Percentiles rank a stretch among this genome's conserved stretches.
phyloP scores from a whole-genome alignment of 1,140 invertebrate genomes.

The Aphaenogaster rudis region DNA sequence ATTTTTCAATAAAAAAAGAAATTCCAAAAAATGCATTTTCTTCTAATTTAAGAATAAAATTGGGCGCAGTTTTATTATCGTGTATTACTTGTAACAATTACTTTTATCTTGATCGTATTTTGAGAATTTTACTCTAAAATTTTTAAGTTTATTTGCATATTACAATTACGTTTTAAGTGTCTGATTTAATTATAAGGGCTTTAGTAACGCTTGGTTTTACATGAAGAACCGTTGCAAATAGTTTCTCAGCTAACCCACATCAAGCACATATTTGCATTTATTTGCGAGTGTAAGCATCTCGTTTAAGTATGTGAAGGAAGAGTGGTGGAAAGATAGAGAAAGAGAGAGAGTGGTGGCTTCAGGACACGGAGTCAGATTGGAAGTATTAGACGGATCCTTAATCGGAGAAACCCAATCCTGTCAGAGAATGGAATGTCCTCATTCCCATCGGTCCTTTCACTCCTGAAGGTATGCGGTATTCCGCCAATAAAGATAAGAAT shows the following conservation, averaged over 20 bases:
- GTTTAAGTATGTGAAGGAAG: conserved; percentile 42
- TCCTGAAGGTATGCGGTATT: conserved; percentile 78
- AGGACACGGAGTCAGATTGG: conserved; percentile 70
- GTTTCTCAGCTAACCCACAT: conserved; percentile 66
- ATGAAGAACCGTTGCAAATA: conserved; percentile 64
- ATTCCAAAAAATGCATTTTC: neutral
- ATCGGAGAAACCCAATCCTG: conserved; percentile 79
- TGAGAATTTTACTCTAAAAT: neutral
- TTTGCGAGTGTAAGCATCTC: conserved; percentile 67
- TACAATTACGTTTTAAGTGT: conserved; percentile 42
- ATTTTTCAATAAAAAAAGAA: neutral
- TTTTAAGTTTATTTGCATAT: conserved; percentile 14
- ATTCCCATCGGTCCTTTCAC: conserved; percentile 74
- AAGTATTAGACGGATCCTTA: conserved; percentile 80
- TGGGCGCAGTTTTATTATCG: neutral
- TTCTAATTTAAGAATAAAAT: neutral
- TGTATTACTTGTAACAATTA: neutral
- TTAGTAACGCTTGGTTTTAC: conserved; percentile 47
- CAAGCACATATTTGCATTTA: conserved; percentile 71
- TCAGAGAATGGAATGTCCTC: conserved; percentile 79
- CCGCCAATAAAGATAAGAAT: conserved; percentile 82
- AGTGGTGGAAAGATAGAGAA: conserved; percentile 38
- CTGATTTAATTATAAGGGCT: conserved; percentile 64
- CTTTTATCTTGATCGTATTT: neutral
- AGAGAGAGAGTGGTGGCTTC: conserved; percentile 35